A percentile compares a stretch with the other conserved stretches of the same genome.
Conservation (phyloP, 2,888 invertebrate species). For the Ptychoptera albimana region DNA sequence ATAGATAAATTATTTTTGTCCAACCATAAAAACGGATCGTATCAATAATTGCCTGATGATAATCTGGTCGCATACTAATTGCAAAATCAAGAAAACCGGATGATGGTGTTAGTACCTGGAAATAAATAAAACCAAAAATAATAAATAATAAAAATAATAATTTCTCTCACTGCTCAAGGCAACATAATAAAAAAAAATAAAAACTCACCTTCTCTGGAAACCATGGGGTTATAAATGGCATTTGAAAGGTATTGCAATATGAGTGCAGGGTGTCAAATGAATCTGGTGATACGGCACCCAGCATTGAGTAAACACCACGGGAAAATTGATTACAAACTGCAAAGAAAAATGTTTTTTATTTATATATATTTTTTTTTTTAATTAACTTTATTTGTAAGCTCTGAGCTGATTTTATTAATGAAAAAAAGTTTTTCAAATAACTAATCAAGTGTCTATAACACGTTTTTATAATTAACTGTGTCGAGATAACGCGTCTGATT, state of each 20-base stretch:
- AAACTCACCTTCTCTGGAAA: slow-evolving; percentile 72
- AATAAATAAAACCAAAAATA: slow-evolving; percentile 4
- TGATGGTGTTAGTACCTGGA: slow-evolving; percentile 67
- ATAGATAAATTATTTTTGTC: slow-evolving; percentile 62
- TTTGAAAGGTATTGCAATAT: slow-evolving; percentile 87
- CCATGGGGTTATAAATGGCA: slow-evolving; percentile 90
- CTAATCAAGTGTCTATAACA: too few species aligned
- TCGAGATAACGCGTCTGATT: too few species aligned
- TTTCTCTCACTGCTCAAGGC: too few species aligned
- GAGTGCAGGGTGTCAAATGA: slow-evolving; percentile 91
- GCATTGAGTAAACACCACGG: slow-evolving; percentile 75
- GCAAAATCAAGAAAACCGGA: slow-evolving; percentile 82
- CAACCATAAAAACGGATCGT: slow-evolving; percentile 82
- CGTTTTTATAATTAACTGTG: too few species aligned
- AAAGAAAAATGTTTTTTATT: slow-evolving; percentile 13
- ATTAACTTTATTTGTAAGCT: too few species aligned
- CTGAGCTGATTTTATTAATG: too few species aligned
- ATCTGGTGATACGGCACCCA: slow-evolving; percentile 81
- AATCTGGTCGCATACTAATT: slow-evolving; percentile 88
- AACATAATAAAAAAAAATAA: too few species aligned
- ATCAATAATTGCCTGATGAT: slow-evolving; percentile 89
- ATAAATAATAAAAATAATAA: too few species aligned
- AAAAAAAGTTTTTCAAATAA: too few species aligned
- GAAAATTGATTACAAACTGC: slow-evolving; percentile 83
- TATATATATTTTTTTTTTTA: too few species aligned